Evolutionary conservation across 2,888 invertebrate species (phyloP).

Genomic region (Spodoptera exigua): DNA sequence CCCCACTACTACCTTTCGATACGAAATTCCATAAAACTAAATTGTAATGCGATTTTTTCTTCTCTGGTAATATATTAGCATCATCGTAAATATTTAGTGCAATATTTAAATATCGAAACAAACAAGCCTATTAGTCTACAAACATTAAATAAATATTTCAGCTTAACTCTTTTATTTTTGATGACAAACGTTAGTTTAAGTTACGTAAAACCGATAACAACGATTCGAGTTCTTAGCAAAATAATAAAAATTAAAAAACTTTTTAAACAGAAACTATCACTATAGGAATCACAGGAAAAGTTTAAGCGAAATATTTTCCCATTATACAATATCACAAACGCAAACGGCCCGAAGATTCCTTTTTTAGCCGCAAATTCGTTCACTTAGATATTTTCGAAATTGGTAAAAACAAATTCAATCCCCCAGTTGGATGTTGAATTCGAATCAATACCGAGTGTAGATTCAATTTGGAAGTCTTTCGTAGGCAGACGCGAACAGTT

Average conservation of each 20-base stretch:
- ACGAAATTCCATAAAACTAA: too few relatives aligned
- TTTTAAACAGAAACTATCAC: conserved; percentile 1
- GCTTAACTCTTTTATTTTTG: background rate
- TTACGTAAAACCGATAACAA: background rate
- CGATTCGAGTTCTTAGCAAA: background rate
- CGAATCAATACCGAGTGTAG: conserved; percentile 57
- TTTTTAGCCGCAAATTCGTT: conserved; percentile 10
- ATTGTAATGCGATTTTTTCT: too few relatives aligned
- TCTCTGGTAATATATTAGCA: too few relatives aligned
- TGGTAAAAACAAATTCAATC: conserved; percentile 57
- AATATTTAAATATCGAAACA: too few relatives aligned
- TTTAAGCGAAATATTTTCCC: conserved; percentile 18
- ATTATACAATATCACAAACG: conserved; percentile 18
- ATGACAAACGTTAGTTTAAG: background rate
- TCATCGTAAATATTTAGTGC: too few relatives aligned
- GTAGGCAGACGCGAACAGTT: conserved; percentile 48
- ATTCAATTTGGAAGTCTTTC: conserved; percentile 60
- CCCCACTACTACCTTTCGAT: too few relatives aligned
- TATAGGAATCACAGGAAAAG: conserved; percentile 8
- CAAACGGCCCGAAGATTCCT: conserved; percentile 21
- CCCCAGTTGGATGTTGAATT: conserved; percentile 52
- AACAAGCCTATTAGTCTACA: too few relatives aligned
- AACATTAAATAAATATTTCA: too few relatives aligned
- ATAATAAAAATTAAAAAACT: background rate
- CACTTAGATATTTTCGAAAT: conserved; percentile 39